Base-by-base conservation (phyloP, 2,888 invertebrate species). In the Lycaena phlaeas region DNA sequence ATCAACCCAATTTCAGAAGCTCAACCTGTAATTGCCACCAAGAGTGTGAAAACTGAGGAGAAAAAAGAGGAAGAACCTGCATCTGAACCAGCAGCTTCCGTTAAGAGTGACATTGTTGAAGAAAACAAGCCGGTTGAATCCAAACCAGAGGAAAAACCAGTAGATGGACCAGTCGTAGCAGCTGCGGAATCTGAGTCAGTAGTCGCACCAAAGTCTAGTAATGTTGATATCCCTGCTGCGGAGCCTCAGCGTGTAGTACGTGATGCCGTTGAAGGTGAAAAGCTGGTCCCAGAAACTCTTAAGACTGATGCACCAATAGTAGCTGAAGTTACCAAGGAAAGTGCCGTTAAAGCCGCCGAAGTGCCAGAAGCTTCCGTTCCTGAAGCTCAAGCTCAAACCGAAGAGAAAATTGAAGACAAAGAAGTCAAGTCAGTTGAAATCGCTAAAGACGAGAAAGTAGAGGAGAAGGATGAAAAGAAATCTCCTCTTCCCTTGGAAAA, bases 31-130 rank as follows among this genome's bases (percentile, higher is more conserved):
- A 46, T 59, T n/a, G 54, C 63, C 1, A 59, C 60, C 38, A 53
- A 82, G 72, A 53, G 82, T 70, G 61, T 85, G 64, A 52, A 79
- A 27, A 44, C 64, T 4, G 68, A 67, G 49, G 67, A 68, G 34
- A 77, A 76, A 44, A 61, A 61, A 53, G 53, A 52, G 12, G 54
- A 58, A 26, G 54, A 58, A 26, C 46, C 54, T 22, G 53, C 30
- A 26, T 41, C 53, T 28, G 52, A 48, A 37, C 15, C 46, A 1
- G 40, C 17, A 34, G 34, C 18, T 7, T 11, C 17, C 5, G 9
- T 9, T 11, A 17, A 17, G 9, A 34, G 38, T 17, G 34, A 36
- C 18, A 48, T 50, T 38, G 42, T 47, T 7, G 52, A 48, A 27
- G 41, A 38, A 22, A 42, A 14, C 31, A 40, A 50, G 38, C 26